Evolutionary conservation across 2,797 vertebrate genomes (phyloP).

Genomic region (Hydrocynus forskahlii): DNA sequence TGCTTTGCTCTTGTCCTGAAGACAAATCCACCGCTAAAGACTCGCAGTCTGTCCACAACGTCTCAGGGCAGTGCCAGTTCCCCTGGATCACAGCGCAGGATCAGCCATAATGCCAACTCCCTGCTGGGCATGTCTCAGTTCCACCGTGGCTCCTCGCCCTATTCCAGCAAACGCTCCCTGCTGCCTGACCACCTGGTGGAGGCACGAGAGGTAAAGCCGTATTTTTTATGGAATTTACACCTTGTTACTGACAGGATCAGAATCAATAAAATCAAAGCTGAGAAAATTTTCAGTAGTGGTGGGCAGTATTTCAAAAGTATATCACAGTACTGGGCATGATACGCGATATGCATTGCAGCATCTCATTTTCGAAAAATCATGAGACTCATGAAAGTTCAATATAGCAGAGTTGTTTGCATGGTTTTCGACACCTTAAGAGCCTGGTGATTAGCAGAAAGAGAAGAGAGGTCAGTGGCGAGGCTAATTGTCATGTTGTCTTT

Average conservation of each 20-base stretch:
- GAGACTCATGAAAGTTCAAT: background rate
- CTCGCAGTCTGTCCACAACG: slow-evolving; percentile 92
- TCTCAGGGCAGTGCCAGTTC: slow-evolving; percentile 94
- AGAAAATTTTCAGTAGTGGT: no score
- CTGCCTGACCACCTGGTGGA: slow-evolving; percentile 94
- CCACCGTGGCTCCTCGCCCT: slow-evolving; percentile 82
- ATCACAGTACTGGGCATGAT: no score
- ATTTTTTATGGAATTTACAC: background rate
- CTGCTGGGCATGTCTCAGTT: slow-evolving; percentile 86
- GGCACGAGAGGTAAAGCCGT: slow-evolving; percentile 88
- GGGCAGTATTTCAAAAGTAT: no score
- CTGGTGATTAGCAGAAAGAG: no score
- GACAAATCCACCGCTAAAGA: slow-evolving; percentile 95
- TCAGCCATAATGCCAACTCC: slow-evolving; percentile 87
- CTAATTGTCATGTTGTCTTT: background rate
- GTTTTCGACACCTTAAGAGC: background rate
- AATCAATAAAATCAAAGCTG: background rate
- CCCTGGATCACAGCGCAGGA: slow-evolving; percentile 86
- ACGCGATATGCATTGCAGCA: no score
- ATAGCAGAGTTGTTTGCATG: background rate
- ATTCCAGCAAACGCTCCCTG: slow-evolving; percentile 85
- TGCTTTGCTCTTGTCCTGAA: slow-evolving; percentile 64
- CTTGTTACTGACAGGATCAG: background rate
- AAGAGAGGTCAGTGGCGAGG: background rate
- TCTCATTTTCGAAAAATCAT: no score